A percentile compares a stretch with the other conserved stretches of the same genome.
Conservation (phyloP, 2,888 invertebrate species). For the Orchestes rusci region DNA sequence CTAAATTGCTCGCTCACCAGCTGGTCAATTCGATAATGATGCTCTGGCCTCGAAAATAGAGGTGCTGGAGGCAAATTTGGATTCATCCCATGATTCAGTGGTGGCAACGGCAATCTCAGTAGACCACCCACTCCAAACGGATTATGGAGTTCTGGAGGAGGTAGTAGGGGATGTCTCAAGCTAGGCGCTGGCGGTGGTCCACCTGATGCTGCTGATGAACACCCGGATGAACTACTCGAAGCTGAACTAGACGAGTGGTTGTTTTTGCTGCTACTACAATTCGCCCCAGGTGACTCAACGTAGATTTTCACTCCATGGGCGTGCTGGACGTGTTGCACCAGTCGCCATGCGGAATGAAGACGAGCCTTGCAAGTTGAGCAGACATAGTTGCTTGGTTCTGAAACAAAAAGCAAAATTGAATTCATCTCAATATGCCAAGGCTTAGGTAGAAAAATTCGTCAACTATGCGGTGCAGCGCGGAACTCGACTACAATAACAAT, state of each 20-base stretch:
- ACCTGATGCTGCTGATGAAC: conserved; percentile 45
- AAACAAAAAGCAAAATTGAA: conserved; percentile 42
- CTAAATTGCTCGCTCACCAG: conserved; percentile 76
- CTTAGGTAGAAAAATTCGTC: conserved; percentile 3
- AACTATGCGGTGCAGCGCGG: conserved; percentile 5
- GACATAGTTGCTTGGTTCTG: conserved; percentile 92
- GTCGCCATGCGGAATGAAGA: conserved; percentile 88
- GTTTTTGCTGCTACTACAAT: conserved; percentile 43
- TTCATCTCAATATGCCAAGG: not conserved
- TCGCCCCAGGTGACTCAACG: conserved; percentile 54
- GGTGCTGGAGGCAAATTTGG: conserved; percentile 62
- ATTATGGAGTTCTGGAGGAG: conserved; percentile 67
- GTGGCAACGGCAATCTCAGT: conserved; percentile 68
- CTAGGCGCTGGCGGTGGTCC: conserved; percentile 55
- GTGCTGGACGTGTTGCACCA: conserved; percentile 92
- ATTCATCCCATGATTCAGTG: conserved; percentile 52
- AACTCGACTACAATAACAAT: conserved; percentile 12
- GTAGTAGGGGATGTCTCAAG: conserved; percentile 61
- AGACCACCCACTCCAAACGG: conserved; percentile 68
- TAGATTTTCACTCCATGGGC: conserved; percentile 92
- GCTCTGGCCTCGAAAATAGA: conserved; percentile 70
- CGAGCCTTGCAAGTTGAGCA: conserved; percentile 91
- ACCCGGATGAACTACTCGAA: conserved; percentile 49
- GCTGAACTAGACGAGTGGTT: conserved; percentile 46
- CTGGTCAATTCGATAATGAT: conserved; percentile 77